These are phyloP conservation scores for Genyomyrus donnyi DNA, from an alignment of 2,113 vertebrate genomes.

Conservation along the genomic window DNA sequence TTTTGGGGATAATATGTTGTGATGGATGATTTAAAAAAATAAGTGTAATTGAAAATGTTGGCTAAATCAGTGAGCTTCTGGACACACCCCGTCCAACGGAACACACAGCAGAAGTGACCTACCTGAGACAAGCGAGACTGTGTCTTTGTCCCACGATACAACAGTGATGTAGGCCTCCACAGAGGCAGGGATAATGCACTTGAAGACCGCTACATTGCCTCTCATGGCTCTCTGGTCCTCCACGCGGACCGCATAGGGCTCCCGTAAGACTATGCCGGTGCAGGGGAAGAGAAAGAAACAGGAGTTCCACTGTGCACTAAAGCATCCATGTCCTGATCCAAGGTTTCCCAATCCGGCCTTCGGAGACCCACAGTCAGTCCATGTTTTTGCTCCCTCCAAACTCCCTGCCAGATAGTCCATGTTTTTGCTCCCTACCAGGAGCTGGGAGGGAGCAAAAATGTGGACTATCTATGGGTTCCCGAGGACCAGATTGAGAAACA, in stretches of 20 bases:
- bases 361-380: not conserved
- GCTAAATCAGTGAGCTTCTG: not conserved
- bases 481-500: not conserved
- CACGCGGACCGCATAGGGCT: constrained; percentile 97
- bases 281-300: not conserved
- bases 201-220: constrained; percentile 98
- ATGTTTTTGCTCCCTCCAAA: not conserved
- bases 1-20: not conserved
- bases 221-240: constrained; percentile 99
- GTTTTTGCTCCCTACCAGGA: not conserved
- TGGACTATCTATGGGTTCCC: not conserved
- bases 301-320: constrained; percentile 10
- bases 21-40: not conserved
- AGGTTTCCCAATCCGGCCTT: not conserved
- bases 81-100: not conserved
- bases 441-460: no score
- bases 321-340: not conserved
- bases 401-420: no score
- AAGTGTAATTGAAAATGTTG: not conserved
- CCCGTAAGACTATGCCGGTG: constrained; percentile 77
- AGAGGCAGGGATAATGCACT: constrained; percentile 99
- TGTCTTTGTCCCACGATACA: constrained; percentile 99
- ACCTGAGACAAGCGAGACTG: constrained; percentile 98
- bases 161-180: constrained; percentile 96
- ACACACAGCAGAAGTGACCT: constrained; percentile 39